Conservation (phyloP, 2,888 invertebrate species). For the Thymelicus sylvestris region DNA sequence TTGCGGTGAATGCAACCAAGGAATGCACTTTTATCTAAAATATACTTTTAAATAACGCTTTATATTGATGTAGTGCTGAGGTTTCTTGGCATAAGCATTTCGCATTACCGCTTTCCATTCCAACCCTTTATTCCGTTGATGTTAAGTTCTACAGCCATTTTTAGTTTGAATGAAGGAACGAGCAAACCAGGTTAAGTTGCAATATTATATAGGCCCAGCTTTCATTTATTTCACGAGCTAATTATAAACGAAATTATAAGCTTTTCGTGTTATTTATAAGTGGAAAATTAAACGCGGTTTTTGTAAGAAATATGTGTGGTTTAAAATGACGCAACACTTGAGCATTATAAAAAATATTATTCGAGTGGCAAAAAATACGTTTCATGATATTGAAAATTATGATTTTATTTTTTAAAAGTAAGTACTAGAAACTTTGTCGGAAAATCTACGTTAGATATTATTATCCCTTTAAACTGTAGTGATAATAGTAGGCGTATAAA, state of each 20-base stretch:
- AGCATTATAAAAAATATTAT: conserved; percentile 12
- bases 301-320: conserved; percentile 15
- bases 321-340: conserved; percentile 12
- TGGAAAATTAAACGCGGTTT: conserved; percentile 31
- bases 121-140: conserved; percentile 34
- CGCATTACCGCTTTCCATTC: conserved; percentile 43
- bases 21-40: conserved; percentile 74
- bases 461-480: too few species aligned
- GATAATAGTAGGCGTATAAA: not conserved
- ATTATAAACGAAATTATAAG: conserved; percentile 35
- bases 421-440: not conserved
- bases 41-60: conserved; percentile 71
- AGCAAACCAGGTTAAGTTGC: conserved; percentile 35
- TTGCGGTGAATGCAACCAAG: conserved; percentile 78
- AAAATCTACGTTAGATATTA: too few species aligned
- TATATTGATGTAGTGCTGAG: conserved; percentile 65
- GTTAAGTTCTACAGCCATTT: conserved; percentile 33
- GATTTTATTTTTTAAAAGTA: not conserved
- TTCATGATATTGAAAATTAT: conserved; percentile 7
- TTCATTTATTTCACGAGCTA: conserved; percentile 33
- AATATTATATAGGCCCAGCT: conserved; percentile 35
- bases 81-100: conserved; percentile 56
- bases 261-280: conserved; percentile 31
- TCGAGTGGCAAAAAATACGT: not conserved
- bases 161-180: conserved; percentile 36